Base-by-base conservation (phyloP, 1,140 invertebrate species). In the Calliopsis andreniformis region DNA sequence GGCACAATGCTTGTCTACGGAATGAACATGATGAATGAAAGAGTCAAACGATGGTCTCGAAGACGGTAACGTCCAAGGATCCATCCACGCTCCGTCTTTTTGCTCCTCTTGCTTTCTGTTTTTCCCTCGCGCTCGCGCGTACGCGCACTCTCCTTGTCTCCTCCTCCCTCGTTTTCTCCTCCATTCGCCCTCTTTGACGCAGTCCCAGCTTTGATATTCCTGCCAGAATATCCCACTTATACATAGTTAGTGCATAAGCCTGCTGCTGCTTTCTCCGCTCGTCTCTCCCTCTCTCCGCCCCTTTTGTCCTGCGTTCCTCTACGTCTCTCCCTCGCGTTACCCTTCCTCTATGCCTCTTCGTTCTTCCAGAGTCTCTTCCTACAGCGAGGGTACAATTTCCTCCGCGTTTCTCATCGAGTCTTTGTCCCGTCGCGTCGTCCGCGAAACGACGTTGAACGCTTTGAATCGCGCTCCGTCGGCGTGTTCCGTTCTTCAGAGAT, bases 211-310 rank as follows among this genome's bases (percentile, higher is more conserved):
- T 90, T 90, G 89, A 90, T 90, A 90, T 89, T 89, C 78, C 84
- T 89, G 87, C 89, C 88, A 90, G 87, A 90, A 89, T 89, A 89
- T 89, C 85, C 81, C 85, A 82, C 85, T 86, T 81, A 81, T n/a
- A n/a, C n/a, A n/a, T 62, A 82, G 80, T 82, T 87, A 76, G 78
- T 73, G 73, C 56, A 83, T 79, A 69, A 68, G 76, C 39, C 45
- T 73, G 25, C 35, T 10, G 35, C 35, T 45, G 76, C 43, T 47
- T 75, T 53, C 58, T 68, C 76, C 45, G 25, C 47, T 49, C 35
- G 43, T 45, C 32, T 20, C 23, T 42, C 23, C 59, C 39, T 66
- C 68, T 45, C 62, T 51, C 28, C 18, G 16, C 64, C 10, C n/a
- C 39, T 67, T 66, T 10, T 39, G 23, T 66, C 7, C 20, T 7